A percentile compares a stretch with the other conserved stretches of the same genome.
phyloP scores from a whole-genome alignment of 2,797 vertebrate genomes.

The Pempheris klunzingeri region DNA sequence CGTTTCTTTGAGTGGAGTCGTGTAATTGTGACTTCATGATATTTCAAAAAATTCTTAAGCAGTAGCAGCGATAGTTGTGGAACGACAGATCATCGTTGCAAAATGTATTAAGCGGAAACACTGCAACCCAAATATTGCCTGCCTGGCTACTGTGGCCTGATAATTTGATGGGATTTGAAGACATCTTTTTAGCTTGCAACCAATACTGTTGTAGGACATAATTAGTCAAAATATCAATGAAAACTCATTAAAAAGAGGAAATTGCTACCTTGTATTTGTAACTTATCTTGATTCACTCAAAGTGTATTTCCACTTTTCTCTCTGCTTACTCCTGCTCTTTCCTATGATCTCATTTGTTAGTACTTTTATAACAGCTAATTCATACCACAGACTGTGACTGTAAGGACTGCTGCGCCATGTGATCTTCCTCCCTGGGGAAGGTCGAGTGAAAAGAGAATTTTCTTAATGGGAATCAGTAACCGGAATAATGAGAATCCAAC shows the following conservation, averaged over 20 bases:
- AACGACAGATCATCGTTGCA: too few relatives aligned
- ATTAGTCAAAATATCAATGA: constrained; percentile 49
- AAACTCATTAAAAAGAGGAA: constrained; percentile 56
- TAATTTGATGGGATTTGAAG: constrained; percentile 30
- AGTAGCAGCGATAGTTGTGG: too few relatives aligned
- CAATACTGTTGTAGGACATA: constrained; percentile 17
- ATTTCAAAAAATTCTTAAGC: too few relatives aligned
- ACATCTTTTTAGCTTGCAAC: constrained; percentile 19
- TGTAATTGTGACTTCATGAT: too few relatives aligned
- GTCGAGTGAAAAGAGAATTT: constrained; percentile 13
- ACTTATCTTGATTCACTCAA: constrained; percentile 50
- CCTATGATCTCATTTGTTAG: constrained; percentile 27
- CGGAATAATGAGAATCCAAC: neutral
- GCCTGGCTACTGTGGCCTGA: constrained; percentile 5
- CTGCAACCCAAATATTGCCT: constrained; percentile 13
- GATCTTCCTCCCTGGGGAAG: constrained; percentile 1
- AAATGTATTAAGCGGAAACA: too few relatives aligned
- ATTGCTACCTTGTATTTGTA: constrained; percentile 42
- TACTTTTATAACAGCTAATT: constrained; percentile 41
- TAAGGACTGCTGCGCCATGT: constrained; percentile 7
- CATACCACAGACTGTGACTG: constrained; percentile 10
- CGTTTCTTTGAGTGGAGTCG: too few relatives aligned
- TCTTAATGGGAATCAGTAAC: constrained; percentile 17
- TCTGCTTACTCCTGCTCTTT: constrained; percentile 23
- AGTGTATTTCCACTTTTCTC: constrained; percentile 41